Conservation (phyloP, 2,113 vertebrate genomes). For the Ammospiza nelsoni region DNA sequence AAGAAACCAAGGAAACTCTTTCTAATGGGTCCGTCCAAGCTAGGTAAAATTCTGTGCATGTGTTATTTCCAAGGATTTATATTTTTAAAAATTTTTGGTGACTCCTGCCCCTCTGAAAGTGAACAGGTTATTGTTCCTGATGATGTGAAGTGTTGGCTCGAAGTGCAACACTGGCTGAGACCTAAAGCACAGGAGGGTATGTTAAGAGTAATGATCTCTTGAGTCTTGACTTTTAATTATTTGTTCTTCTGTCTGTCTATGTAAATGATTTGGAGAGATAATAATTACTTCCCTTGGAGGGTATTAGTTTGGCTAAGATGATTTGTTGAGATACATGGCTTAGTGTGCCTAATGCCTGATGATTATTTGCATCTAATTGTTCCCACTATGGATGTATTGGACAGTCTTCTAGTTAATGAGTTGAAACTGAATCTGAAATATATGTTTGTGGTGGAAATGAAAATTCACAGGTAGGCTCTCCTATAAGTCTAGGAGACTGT, state of each 20-base stretch:
- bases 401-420: neutral
- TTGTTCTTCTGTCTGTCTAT: neutral
- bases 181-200: neutral
- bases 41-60: neutral
- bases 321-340: neutral
- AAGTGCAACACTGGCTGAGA: neutral
- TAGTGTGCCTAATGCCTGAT: neutral
- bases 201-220: neutral
- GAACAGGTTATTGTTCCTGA: rapidly evolving
- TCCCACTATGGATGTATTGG: neutral
- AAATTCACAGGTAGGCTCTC: neutral
- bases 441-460: neutral
- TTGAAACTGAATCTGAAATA: neutral
- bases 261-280: neutral
- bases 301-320: constrained; percentile 2
- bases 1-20: neutral
- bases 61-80: neutral
- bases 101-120: neutral
- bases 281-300: neutral
- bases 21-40: neutral
- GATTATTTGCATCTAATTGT: neutral
- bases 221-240: neutral
- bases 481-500: rapidly evolving
- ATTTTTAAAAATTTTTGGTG: neutral
- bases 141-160: rapidly evolving